phyloP scores from a whole-genome alignment of 2,888 invertebrate species.

The Stenodema calcarata region DNA sequence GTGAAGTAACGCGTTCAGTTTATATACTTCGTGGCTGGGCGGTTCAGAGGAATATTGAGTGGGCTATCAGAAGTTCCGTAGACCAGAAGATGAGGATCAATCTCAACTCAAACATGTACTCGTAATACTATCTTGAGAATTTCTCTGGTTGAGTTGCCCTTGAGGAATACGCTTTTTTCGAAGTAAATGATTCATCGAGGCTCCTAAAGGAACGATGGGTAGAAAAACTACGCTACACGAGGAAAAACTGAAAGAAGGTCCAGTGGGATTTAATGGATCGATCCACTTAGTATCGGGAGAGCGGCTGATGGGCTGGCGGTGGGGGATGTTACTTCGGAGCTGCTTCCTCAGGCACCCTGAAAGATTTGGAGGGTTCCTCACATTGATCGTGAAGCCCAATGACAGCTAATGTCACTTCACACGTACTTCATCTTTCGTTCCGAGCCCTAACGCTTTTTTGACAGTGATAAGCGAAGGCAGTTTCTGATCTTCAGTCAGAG shows the following conservation, averaged over 20 bases:
- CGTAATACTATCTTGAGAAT: neutral
- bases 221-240: neutral
- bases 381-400: neutral
- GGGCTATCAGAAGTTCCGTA: conserved; percentile 6
- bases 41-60: neutral
- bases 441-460: neutral
- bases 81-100: neutral
- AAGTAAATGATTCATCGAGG: conserved; percentile 20
- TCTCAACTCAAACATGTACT: neutral
- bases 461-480: neutral
- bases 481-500: neutral
- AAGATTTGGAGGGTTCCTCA: neutral
- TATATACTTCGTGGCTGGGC: neutral
- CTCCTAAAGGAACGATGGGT: neutral
- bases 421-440: neutral
- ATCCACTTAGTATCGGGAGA: neutral
- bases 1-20: neutral
- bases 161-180: neutral
- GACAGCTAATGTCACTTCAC: conserved; percentile 15
- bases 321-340: neutral
- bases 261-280: neutral
- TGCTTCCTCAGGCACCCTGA: neutral
- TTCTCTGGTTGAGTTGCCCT: neutral
- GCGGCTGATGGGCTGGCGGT: neutral
- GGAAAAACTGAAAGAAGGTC: neutral